These are phyloP conservation scores for Schizothorax lantsangensis DNA, from an alignment of 2,797 vertebrate genomes.

Conservation along the genomic window DNA sequence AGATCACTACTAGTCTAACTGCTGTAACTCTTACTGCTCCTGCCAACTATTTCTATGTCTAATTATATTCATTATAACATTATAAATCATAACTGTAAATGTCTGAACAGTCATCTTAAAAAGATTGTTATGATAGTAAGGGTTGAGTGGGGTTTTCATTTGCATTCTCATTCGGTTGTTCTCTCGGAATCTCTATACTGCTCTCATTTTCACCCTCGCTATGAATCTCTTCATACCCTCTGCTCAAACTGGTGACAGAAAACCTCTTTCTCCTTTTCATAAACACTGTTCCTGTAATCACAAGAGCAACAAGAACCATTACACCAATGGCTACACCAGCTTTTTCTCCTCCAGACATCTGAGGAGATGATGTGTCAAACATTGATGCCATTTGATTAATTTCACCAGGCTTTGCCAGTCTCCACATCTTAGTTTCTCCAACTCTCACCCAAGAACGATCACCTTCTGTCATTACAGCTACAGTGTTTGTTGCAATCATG, in stretches of 20 bases:
- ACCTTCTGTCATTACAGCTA: conserved; percentile 82
- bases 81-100: background rate
- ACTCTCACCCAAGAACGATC: conserved; percentile 83
- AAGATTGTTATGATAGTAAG: conserved; percentile 1
- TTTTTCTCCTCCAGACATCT: conserved; percentile 61
- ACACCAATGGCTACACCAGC: conserved; percentile 71
- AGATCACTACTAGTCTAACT: background rate
- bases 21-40: background rate
- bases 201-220: background rate
- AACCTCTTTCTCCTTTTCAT: conserved; percentile 64
- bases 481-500: conserved; percentile 76
- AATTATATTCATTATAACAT: background rate
- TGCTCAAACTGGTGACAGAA: background rate
- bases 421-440: conserved; percentile 79
- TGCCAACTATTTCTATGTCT: background rate
- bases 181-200: background rate
- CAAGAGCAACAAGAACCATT: conserved; percentile 66
- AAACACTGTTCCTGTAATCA: conserved; percentile 61
- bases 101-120: conserved; percentile 1
- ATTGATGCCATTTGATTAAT: conserved; percentile 37
- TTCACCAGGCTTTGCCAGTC: conserved; percentile 74
- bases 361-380: conserved; percentile 56
- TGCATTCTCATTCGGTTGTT: conserved; percentile 1
- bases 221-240: conserved; percentile 4
- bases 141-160: background rate